Conservation (phyloP, 2,797 vertebrate species). For the Pygocentrus nattereri region DNA sequence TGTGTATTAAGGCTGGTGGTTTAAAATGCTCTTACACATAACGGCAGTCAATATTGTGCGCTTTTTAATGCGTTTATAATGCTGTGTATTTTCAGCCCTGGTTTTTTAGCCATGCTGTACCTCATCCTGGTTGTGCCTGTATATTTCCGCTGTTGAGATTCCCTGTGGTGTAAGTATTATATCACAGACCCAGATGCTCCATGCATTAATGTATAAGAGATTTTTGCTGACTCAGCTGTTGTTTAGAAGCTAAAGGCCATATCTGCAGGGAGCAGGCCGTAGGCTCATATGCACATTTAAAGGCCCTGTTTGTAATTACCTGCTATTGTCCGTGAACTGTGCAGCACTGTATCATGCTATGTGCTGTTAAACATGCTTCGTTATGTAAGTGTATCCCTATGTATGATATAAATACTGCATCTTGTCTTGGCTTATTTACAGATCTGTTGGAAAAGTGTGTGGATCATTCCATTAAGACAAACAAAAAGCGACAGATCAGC, state of each 20-base stretch:
- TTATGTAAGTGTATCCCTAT: too few relatives aligned
- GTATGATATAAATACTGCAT: neutral
- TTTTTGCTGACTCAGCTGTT: slow-evolving; percentile 55
- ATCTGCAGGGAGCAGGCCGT: slow-evolving; percentile 25
- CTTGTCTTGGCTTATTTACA: neutral
- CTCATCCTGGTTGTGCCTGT: slow-evolving; percentile 40
- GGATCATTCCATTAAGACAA: slow-evolving; percentile 45
- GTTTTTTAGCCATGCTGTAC: slow-evolving; percentile 31
- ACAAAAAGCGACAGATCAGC: slow-evolving; percentile 18
- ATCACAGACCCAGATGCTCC: slow-evolving; percentile 44
- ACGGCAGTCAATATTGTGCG: slow-evolving; percentile 1
- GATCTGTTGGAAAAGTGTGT: slow-evolving; percentile 42
- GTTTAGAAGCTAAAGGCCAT: slow-evolving; percentile 47
- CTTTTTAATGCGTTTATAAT: slow-evolving; percentile 45
- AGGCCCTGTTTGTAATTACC: slow-evolving; percentile 13
- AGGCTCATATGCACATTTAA: slow-evolving; percentile 7
- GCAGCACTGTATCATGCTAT: neutral
- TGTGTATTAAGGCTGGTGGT: slow-evolving; percentile 64
- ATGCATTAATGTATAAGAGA: slow-evolving; percentile 51
- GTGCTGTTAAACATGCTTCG: neutral
- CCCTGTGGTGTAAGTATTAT: slow-evolving; percentile 42
- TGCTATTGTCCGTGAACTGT: slow-evolving; percentile 13
- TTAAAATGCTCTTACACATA: slow-evolving; percentile 34
- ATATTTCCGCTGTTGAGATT: slow-evolving; percentile 46
- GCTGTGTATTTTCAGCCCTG: slow-evolving; percentile 23